A percentile compares a stretch with the other conserved stretches of the same genome.
Conservation (phyloP, 2,888 invertebrate species). For the Schizaphis graminum region DNA sequence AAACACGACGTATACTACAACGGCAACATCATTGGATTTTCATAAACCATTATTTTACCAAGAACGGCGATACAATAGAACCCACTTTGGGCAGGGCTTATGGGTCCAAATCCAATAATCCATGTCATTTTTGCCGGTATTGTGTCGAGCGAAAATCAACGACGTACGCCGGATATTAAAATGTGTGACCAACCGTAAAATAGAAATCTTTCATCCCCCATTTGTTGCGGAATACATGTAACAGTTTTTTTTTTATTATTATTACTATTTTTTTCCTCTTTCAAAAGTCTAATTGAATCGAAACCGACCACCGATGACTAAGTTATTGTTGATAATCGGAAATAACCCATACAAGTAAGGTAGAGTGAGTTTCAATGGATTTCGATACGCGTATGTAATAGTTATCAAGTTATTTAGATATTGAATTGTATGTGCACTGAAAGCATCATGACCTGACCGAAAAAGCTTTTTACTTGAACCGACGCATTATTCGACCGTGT, state of each 20-base stretch:
- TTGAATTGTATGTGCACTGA: not conserved
- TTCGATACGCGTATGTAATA: not conserved
- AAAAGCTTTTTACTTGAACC: not conserved
- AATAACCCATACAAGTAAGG: not conserved
- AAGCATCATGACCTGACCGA: not conserved
- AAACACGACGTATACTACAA: not conserved
- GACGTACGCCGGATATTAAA: constrained; percentile 70
- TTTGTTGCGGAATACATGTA: constrained; percentile 51
- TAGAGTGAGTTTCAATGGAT: constrained; percentile 19
- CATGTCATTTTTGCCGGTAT: constrained; percentile 37
- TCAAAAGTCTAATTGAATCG: constrained; percentile 43
- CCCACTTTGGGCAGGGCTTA: not conserved
- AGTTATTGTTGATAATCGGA: constrained; percentile 43
- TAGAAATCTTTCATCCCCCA: constrained; percentile 63
- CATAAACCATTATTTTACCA: constrained; percentile 13
- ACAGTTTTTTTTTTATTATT: not conserved
- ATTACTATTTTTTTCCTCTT: not conserved
- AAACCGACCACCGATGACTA: constrained; percentile 7
- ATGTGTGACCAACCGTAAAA: constrained; percentile 70
- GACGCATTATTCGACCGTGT: not conserved
- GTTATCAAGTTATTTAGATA: constrained; percentile 12
- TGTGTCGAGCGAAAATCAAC: constrained; percentile 49
- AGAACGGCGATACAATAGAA: not conserved
- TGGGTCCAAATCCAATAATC: constrained; percentile 58
- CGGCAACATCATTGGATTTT: constrained; percentile 16